Base-by-base conservation (phyloP, 1,140 invertebrate species). In the Heliconius hewitsoni region DNA sequence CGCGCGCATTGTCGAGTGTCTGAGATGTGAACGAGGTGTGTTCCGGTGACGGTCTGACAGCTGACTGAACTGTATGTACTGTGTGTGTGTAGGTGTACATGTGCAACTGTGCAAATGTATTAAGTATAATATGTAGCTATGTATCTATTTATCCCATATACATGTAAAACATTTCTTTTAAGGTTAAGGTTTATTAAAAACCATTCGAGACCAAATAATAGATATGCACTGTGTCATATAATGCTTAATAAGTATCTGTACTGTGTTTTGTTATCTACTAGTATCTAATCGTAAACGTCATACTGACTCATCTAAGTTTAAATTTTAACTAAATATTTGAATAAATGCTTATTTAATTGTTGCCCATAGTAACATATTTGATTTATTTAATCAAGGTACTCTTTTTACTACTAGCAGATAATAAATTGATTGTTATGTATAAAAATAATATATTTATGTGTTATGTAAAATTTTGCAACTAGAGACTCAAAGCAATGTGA, bases 1-100 rank as follows among this genome's bases (percentile, higher is more conserved):
- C 87, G 89, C 88, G 89, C 87, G 90, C 90, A 89, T 37, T 81
- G 79, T 34, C 81, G 82, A 77, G 80, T 86, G 86, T 83, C 80
- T 72, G 84, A 30, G 11, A 30, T 30, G 27, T 66, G 60, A 1
- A 76, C 79, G 83, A 73, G 30, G 81, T 76, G 74, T 79, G 78
- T 60, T 73, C 77, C 39, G 74, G 42, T 77, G 82, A 78, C 72
- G 71, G 60, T 74, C 71, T 75, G 82, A 84, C 88, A 86, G 87
- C 87, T 88, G 86, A 86, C 80, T 81, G 80, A 70, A 60, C 76
- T 78, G 71, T 81, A 60, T 83, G 81, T 42, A 37, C n/a, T 50
- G 18, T 71, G 27, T 76, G 39, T 50, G 18, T 71, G 27, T 76
- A 37, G 18, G 18, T 52, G 50, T 39, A 74, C 34, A 27, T 72